Evolutionary conservation across 1,140 invertebrate species (phyloP), one percentile per base, ranked within the genome.

Genomic region (Drosophila gunungcola): DNA sequence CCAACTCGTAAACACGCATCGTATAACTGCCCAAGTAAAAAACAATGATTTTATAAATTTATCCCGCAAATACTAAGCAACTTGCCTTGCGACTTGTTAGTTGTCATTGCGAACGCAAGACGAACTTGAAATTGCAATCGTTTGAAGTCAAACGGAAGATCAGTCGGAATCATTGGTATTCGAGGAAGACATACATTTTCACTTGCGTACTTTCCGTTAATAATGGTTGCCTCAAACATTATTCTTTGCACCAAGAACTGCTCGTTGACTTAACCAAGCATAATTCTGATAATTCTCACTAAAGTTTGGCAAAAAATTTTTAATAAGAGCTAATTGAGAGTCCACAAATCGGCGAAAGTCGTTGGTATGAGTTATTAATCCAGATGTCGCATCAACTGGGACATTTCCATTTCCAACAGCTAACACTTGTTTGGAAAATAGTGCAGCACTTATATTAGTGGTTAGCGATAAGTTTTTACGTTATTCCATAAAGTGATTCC

Each of bases 401-500:
- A 27, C 32, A 36, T 61, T 61, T 46, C 32, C 57, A 46, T 38
- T 11, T 38, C 36, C 36, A 38, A 38, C 36, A 38, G 10, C 42
- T 43, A 43, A 43, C 42, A 48, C 10, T 43, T 43, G n/a, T 54
- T 45, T 34, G 7, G 10, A 42, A 54, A 29, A 45, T 6, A 5
- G 38, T n/a, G 27, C 46, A 32, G 48, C n/a, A 16, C 39, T 53
- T 32, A 32, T 32, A 7, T 32, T 32, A 5, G 29, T 6, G 0
- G 5, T 32, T 32, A 32, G 29, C 29, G 29, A 39, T 29, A 63
- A 53, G n/a, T 12, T 38, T 53, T 41, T 39, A 75, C 49, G 45
- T 60, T 58, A 42, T 29, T 32, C 53, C 65, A 72, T 53, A 77
- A 55, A 53, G 46, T 5, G 16, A 21, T 21, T 21, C 16, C 16